Conservation (phyloP, 2,888 invertebrate species). For the Spodoptera littoralis region DNA sequence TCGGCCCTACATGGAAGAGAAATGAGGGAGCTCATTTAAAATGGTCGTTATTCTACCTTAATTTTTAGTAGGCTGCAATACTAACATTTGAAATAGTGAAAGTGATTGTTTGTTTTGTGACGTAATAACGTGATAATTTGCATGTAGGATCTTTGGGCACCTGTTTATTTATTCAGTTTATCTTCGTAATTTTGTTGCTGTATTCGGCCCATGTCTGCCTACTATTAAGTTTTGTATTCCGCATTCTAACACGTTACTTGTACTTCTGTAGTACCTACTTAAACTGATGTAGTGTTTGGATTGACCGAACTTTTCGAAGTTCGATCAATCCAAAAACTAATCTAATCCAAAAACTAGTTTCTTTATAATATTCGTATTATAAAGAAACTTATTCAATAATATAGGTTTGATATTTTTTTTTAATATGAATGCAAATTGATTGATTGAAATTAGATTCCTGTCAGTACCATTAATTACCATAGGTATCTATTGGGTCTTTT, state of each 20-base stretch:
- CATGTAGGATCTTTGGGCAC: constrained; percentile 15
- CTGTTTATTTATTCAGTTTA: constrained; percentile 10
- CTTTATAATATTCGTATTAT: too few relatives aligned
- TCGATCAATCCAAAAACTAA: too few relatives aligned
- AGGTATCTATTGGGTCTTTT: too few relatives aligned
- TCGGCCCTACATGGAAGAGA: constrained; percentile 1
- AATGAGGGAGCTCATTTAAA: constrained; percentile 20
- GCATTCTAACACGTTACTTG: background rate
- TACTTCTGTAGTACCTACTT: too few relatives aligned
- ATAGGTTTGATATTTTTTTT: too few relatives aligned
- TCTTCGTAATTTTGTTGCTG: constrained; percentile 5
- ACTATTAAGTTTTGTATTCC: constrained; percentile 5
- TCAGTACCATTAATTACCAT: too few relatives aligned
- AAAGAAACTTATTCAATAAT: too few relatives aligned
- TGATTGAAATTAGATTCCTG: too few relatives aligned
- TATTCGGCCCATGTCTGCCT: constrained; percentile 6
- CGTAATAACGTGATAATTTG: constrained; percentile 47
- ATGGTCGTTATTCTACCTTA: constrained; percentile 31
- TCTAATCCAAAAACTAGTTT: too few relatives aligned
- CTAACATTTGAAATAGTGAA: constrained; percentile 54
- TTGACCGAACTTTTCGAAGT: too few relatives aligned
- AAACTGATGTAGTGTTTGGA: too few relatives aligned
- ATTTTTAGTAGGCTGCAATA: constrained; percentile 25
- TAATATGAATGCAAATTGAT: too few relatives aligned
- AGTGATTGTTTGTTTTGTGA: constrained; percentile 41